A percentile compares a stretch with the other conserved stretches of the same genome.
These are phyloP conservation scores for Brachyalestes nurse DNA, from an alignment of 2,797 vertebrate genomes.

Conservation along the genomic window DNA sequence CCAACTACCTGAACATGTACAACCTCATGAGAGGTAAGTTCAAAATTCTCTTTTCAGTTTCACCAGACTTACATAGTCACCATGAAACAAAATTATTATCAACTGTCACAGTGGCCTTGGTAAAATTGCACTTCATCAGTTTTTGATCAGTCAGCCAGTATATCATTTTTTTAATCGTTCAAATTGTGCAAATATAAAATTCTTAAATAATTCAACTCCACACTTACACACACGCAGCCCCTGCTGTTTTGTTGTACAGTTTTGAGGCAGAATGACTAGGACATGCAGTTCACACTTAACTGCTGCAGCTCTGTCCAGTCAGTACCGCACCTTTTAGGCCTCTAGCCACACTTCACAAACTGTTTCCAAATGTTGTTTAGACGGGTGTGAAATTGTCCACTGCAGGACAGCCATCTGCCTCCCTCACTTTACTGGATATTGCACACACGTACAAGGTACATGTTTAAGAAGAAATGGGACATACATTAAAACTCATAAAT, in stretches of 20 bases:
- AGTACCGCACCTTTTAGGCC: background rate
- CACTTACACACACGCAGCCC: background rate
- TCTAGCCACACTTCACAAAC: background rate
- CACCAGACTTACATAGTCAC: background rate
- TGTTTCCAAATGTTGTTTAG: background rate
- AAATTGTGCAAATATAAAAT: background rate
- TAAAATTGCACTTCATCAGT: background rate
- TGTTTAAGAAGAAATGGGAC: too few species aligned
- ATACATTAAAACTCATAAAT: too few species aligned
- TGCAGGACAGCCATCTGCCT: background rate
- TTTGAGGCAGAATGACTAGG: background rate
- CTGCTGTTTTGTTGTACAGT: background rate
- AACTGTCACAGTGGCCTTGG: background rate
- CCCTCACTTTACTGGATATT: background rate
- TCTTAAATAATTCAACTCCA: background rate
- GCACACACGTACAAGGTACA: too few species aligned
- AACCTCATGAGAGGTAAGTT: conserved; percentile 57
- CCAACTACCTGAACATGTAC: conserved; percentile 56
- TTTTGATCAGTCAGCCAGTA: background rate
- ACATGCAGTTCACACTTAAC: background rate
- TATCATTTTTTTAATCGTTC: too few species aligned
- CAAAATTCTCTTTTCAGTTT: background rate
- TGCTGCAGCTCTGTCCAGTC: background rate
- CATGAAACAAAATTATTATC: background rate
- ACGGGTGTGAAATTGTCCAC: background rate